Base-by-base conservation (phyloP, 2,888 invertebrate genomes). In the Celastrina argiolus region DNA sequence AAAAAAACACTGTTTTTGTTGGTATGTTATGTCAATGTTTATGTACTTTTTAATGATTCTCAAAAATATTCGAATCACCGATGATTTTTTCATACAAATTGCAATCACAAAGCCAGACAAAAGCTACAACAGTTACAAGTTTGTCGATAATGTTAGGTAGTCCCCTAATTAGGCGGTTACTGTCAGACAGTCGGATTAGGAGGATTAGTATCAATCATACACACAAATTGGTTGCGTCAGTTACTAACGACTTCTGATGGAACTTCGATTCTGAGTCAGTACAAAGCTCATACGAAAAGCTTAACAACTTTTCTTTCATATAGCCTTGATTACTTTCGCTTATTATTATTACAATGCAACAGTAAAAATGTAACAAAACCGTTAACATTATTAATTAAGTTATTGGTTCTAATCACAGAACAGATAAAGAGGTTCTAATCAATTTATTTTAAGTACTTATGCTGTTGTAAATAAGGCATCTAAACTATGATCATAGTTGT, bases 151-250 rank as follows among this genome's bases (percentile, higher is more conserved):
- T 51, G 28, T n/a, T 59, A 59, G 59, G 59, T 34, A 59, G 36
- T 61, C 36, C 22, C 22, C 61, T 36, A 61, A 61, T 61, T 61
- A 39, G 61, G 61, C 18, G 22, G 41, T 16, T 70, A 78, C 82
- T 76, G 82, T 78, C 85, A 80, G 78, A 76, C 74, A 77, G 74
- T 70, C 75, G 81, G 87, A 85, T 88, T 83, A 85, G 73, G 72
- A 69, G 87, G 88, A 86, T 90, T 89, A 89, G 75, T 81, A 87
- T 90, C 89, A 90, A 89, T 90, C 89, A 88, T 73, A 72, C 70
- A 67, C 81, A 81, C 81, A 87, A 86, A 87, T 88, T 87, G 83
- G 83, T 79, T 84, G 79, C 81, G 76, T 81, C 84, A 82, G 84
- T 85, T 86, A 85, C 85, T 77, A 79, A 71, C 70, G 65, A 66